Evolutionary conservation across 2,888 invertebrate genomes (phyloP), one percentile per base, ranked within the genome.

Genomic region (Cosmorhoe ocellata): DNA sequence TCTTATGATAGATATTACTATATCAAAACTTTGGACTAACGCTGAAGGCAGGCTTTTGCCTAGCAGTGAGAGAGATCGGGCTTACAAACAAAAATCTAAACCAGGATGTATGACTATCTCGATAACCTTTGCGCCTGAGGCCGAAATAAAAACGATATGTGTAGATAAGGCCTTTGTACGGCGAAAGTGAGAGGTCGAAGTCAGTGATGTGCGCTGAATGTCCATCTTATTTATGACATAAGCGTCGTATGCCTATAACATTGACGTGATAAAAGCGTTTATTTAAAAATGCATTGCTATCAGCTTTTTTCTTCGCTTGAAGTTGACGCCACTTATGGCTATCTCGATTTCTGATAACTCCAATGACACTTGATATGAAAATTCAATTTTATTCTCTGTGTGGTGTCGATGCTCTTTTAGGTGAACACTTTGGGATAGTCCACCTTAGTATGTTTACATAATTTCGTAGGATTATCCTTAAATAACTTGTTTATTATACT

Each of bases 101-200:
- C 4, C 36, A 42, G 13, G 51, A 45, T 37, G 37, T 37, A 30
- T 40, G 14, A 26, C 10, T n/a, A 41, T 51, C 51, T 28, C n/a
- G 51, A 47, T 51, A 51, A 48, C 44, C 43, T 47, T 39, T 44
- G 7, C 26, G 52, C 52, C 43, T 31, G 22, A 27, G 39, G 48
- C 36, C 18, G 34, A 44, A 43, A 42, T 38, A 42, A 38, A 38
- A 47, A 38, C 31, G 39, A 43, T 52, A 40, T 43, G 52, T 44
- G 52, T 27, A 22, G 37, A 46, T 41, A 42, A n/a, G 18, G 46
- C 18, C 30, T 42, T 36, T 37, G 38, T 34, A 31, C 42, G 43
- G 53, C 53, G 60, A 60, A 60, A 60, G 60, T 58, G 48, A 58
- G 55, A 55, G 51, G 43, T 27, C 31, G 38, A 18, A n/a, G 32